Conservation (phyloP, 2,113 vertebrate species). For the Hypomesus transpacificus region DNA sequence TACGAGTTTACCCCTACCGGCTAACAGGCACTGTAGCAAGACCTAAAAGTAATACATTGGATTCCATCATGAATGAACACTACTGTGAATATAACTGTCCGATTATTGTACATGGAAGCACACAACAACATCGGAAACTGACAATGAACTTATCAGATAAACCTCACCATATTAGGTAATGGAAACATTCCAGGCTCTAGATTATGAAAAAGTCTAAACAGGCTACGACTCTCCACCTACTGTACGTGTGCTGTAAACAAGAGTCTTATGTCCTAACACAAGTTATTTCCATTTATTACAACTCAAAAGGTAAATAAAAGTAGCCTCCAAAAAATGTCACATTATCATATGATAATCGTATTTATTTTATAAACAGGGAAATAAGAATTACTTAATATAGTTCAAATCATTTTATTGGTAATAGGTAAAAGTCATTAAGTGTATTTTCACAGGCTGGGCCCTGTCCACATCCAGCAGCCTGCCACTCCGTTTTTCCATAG, state of each 20-base stretch:
- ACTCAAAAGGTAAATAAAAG: too few relatives aligned
- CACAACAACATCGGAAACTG: not conserved
- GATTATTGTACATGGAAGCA: not conserved
- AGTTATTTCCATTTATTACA: too few relatives aligned
- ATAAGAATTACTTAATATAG: not conserved
- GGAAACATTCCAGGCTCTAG: not conserved
- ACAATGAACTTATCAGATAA: not conserved
- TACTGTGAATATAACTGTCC: not conserved
- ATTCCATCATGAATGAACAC: not conserved
- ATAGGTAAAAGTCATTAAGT: conserved; percentile 9
- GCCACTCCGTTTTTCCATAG: not conserved
- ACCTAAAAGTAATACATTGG: not conserved
- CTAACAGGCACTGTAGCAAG: conserved; percentile 55
- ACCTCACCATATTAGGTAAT: not conserved
- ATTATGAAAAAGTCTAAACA: not conserved
- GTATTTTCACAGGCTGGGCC: conserved; percentile 5
- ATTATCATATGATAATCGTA: not conserved
- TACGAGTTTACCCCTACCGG: conserved; percentile 63
- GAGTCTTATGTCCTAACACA: not conserved
- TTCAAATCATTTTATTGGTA: conserved; percentile 7
- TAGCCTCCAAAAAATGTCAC: not conserved
- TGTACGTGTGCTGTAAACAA: too few relatives aligned
- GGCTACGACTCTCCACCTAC: not conserved
- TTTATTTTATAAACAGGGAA: too few relatives aligned
- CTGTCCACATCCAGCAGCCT: conserved; percentile 10